Percentiles rank a stretch among this genome's conserved stretches.
Evolutionary conservation across 2,797 vertebrate genomes (phyloP).

Genomic region (Sebastes itinus): DNA sequence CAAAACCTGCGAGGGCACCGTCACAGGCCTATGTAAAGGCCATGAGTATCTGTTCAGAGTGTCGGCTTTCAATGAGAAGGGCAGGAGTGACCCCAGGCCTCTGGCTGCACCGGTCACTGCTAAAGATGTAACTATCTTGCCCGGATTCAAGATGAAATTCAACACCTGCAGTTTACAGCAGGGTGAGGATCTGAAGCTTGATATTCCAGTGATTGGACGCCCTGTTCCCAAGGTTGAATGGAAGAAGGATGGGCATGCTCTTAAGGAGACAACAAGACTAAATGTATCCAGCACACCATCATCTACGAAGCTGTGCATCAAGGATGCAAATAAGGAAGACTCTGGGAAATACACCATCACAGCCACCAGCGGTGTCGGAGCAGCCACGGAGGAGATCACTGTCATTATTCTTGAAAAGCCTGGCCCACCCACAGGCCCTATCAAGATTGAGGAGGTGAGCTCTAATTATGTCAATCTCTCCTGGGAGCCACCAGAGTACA

Average conservation of each 20-base stretch:
- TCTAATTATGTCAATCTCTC: slow-evolving; percentile 90
- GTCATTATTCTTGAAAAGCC: slow-evolving; percentile 96
- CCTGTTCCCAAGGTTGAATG: slow-evolving; percentile 91
- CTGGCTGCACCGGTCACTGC: slow-evolving; percentile 92
- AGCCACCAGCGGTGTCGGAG: slow-evolving; percentile 89
- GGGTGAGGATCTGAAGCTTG: slow-evolving; percentile 95
- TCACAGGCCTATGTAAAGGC: slow-evolving; percentile 90
- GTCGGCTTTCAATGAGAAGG: slow-evolving; percentile 96
- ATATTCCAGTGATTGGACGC: slow-evolving; percentile 92
- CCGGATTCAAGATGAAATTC: slow-evolving; percentile 88
- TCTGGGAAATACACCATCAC: slow-evolving; percentile 94
- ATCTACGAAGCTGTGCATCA: slow-evolving; percentile 89
- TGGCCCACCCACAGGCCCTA: slow-evolving; percentile 92
- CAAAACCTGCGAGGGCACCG: slow-evolving; percentile 91
- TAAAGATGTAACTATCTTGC: slow-evolving; percentile 92
- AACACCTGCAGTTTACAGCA: slow-evolving; percentile 92
- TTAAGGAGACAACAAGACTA: slow-evolving; percentile 97
- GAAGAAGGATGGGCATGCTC: slow-evolving; percentile 91
- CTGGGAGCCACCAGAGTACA: slow-evolving; percentile 95
- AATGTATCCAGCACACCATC: slow-evolving; percentile 89
- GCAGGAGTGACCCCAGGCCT: slow-evolving; percentile 93
- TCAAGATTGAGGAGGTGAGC: slow-evolving; percentile 96
- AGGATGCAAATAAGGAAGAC: slow-evolving; percentile 94
- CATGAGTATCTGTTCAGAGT: slow-evolving; percentile 95
- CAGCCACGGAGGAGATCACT: slow-evolving; percentile 87